Conservation (phyloP, 2,113 vertebrate species). For the Vicugna pacos region DNA sequence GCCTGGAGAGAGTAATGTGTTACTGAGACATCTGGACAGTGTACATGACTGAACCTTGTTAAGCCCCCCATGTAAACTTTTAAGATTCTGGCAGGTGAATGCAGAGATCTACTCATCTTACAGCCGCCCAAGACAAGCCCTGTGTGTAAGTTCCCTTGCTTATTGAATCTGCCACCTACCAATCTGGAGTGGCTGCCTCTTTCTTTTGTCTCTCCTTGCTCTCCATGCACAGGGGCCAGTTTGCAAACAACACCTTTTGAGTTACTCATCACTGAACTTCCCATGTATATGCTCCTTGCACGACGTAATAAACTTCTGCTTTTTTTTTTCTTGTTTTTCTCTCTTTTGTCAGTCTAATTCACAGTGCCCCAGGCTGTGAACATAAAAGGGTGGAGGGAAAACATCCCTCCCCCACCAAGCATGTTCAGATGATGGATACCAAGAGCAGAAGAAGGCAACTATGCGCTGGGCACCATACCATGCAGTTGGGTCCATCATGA, state of each 20-base stretch:
- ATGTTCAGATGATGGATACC: neutral
- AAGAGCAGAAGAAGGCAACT: neutral
- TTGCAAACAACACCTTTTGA: neutral
- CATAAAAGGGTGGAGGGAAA: neutral
- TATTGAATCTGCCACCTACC: neutral
- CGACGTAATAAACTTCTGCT: neutral
- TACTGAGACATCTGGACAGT: neutral
- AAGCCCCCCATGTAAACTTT: neutral
- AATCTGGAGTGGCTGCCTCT: neutral
- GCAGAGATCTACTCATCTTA: neutral
- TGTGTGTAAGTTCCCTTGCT: neutral
- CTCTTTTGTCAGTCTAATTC: neutral
- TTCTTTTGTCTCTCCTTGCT: neutral
- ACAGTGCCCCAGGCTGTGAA: neutral
- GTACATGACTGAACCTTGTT: neutral
- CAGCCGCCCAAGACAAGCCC: neutral
- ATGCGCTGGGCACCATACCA: too few species aligned
- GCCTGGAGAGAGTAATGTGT: neutral
- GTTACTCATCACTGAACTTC: neutral
- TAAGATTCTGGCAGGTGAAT: neutral
- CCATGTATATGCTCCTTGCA: neutral
- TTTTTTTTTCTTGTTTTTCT: neutral
- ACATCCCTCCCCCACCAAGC: neutral
- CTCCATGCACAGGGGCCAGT: neutral
- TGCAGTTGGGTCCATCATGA: neutral